Base-by-base conservation (phyloP, 2,888 invertebrate species). In the Operophtera brumata region DNA sequence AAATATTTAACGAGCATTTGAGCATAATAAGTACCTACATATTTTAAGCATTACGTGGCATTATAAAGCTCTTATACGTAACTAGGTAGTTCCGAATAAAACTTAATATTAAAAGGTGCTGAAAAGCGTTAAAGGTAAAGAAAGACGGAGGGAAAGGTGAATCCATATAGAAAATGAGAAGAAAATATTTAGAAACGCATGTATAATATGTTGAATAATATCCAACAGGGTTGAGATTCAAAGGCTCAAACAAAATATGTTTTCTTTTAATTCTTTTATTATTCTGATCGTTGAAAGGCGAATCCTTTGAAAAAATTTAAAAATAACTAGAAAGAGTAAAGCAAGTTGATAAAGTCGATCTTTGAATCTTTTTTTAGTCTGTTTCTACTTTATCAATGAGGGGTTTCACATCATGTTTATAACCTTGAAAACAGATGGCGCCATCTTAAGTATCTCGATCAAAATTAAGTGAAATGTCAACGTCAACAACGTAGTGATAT, bases 161-260 rank as follows among this genome's bases (percentile, higher is more conserved):
- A 47, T 43, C 42, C 53, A 47, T 47, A 47, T 47, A 42, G 30
- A 47, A 51, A 47, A 51, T 51, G 40, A 36, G 40, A 53, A 54
- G 44, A 52, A 32, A 52, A 52, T 56, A 52, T 42, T 46, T 45
- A 36, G 43, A 44, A 43, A 39, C 20, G 43, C 43, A 47, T 39
- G 48, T 44, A 46, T 42, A 28, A 20, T 12, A 53, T 41, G 28
- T 46, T 13, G 36, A 52, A 45, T 49, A 30, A 47, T 40, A 48
- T 48, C 37, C 8, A 11, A 40, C 20, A 34, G 39, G 50, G 51
- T 14, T 20, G 4, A 39, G 25, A 20, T 53, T 52, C 40, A 54
- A 58, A 49, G 45, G 45, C 20, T 44, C 37, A 48, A 53, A 47
- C 12, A 42, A 59, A 51, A 48, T 45, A 43, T 39, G 44, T 53